Percentiles rank a stretch among this genome's conserved stretches.
phyloP scores from a whole-genome alignment of 2,888 invertebrate genomes.

The Meiosimyza platycephala region DNA sequence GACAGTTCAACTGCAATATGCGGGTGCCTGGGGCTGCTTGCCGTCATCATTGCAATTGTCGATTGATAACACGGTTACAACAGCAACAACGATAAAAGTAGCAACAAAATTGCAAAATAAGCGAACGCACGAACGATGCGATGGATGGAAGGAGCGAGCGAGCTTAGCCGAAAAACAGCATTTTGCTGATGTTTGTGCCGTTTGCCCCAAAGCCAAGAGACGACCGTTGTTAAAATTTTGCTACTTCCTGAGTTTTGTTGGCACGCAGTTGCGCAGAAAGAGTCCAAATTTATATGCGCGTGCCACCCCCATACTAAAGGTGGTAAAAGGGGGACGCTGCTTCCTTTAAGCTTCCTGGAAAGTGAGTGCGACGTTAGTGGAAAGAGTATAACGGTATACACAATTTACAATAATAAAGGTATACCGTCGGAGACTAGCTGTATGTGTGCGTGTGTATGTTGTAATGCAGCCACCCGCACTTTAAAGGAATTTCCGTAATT shows the following conservation, averaged over 20 bases:
- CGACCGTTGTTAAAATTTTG: not conserved
- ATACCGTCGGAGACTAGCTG: conserved; percentile 54
- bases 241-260: not conserved
- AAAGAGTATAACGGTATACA: too few relatives aligned
- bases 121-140: not conserved
- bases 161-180: not conserved
- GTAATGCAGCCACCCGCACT: conserved; percentile 18
- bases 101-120: conserved; percentile 28
- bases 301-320: not conserved
- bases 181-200: not conserved
- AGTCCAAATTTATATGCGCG: not conserved
- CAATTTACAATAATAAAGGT: conserved; percentile 47
- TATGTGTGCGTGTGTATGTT: conserved; percentile 15
- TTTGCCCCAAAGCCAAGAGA: conserved; percentile 6
- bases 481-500: conserved; percentile 46
- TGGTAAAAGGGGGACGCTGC: too few relatives aligned
- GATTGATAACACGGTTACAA: conserved; percentile 10
- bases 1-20: not conserved
- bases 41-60: conserved; percentile 30
- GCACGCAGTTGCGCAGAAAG: conserved; percentile 28
- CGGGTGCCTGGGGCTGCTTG: conserved; percentile 9
- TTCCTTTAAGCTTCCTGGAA: too few relatives aligned
- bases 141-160: not conserved
- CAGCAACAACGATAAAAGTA: not conserved
- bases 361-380: too few relatives aligned